Conservation (phyloP, 2,113 vertebrate genomes). For the Triplophysa rosa region DNA sequence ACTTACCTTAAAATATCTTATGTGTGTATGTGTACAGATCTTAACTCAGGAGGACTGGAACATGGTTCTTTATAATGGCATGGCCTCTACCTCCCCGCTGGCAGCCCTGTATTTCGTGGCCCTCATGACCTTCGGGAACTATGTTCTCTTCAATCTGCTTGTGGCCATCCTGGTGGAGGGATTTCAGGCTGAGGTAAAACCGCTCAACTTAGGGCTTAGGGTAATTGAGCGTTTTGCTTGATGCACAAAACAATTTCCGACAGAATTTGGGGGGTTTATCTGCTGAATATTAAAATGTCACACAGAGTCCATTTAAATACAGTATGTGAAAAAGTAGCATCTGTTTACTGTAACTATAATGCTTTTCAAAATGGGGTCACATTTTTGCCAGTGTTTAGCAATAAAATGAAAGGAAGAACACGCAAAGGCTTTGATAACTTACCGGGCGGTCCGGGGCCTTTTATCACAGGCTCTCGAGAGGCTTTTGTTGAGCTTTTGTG, state of each 20-base stretch:
- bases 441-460: not conserved
- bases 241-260: constrained; percentile 6
- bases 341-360: not conserved
- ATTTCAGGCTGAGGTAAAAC: constrained; percentile 95
- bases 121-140: constrained; percentile 98
- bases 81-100: constrained; percentile 92
- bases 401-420: constrained; percentile 15
- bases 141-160: constrained; percentile 95
- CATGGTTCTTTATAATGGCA: constrained; percentile 94
- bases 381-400: not conserved
- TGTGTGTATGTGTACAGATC: constrained; percentile 75
- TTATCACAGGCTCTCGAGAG: constrained; percentile 1
- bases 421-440: constrained; percentile 6
- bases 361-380: not conserved
- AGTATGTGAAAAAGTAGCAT: not conserved
- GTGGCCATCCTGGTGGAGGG: constrained; percentile 98
- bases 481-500: not conserved
- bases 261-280: not conserved
- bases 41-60: constrained; percentile 99
- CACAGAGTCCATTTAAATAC: not conserved
- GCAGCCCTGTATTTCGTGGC: constrained; percentile 97
- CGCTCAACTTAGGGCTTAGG: not conserved
- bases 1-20: not conserved
- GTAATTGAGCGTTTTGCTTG: not conserved
- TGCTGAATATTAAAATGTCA: constrained; percentile 13